Evolutionary conservation across 2,797 vertebrate genomes (phyloP), one percentile per base, ranked within the genome.

Genomic region (Sphenopsis melanotis): DNA sequence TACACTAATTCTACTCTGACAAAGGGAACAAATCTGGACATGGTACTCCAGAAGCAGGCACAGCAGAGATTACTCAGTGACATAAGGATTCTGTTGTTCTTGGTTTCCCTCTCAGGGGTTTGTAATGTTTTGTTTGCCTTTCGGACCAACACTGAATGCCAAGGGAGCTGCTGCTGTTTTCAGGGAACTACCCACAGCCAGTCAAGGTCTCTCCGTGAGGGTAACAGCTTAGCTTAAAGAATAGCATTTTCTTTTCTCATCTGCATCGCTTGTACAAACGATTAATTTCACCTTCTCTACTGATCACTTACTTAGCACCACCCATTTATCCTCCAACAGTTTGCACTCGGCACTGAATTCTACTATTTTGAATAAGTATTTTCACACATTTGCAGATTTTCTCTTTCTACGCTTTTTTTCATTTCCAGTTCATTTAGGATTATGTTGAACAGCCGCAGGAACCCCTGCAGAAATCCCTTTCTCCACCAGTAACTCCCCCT

Each of bases 1-100:
- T 63, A 88, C 65, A 32, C 80, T 42, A 64, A 88, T 81, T 86
- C 80, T 61, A 2, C 55, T 69, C 50, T 20, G 69, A 91, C 79
- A 86, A 94, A 95, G 72, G 12, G 4, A 86, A 93, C 83, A 88
- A 76, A 90, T 76, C 61, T 34, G 74, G 70, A 94, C 90, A 63
- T 12, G 55, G 83, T 27, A 69, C 65, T 88, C 36, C 32, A 93
- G 85, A 91, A 86, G 61, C 0, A 42, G 65, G 61, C 83, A 69
- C 69, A 94, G 85, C 80, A 90, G 70, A 86, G 50, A 66, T 66
- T 88, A 88, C 74, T 65, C 39, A 65, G 44, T 13, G 63, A 65
- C 90, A 91, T 34, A 69, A 82, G 53, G 80, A 82, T 88, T 86
- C 44, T 75, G 70, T 63, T 87, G 76, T 69, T 91, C 90, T 55